Conservation (phyloP, 2,888 invertebrate genomes). For the Mimumesa dahlbomi region DNA sequence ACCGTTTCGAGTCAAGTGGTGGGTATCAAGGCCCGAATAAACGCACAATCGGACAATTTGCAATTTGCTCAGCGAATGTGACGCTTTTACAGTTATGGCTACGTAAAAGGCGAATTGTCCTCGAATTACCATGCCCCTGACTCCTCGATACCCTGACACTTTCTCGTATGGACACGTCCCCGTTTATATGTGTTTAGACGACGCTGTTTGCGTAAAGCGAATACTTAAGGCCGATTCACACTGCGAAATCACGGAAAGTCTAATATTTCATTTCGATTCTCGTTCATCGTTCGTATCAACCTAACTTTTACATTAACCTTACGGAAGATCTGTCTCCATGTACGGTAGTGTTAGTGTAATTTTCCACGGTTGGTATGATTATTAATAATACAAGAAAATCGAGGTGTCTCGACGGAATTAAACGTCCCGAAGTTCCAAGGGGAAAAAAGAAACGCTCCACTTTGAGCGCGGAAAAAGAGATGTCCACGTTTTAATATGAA, state of each 20-base stretch:
- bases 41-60: slow-evolving; percentile 61
- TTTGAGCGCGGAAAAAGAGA: neutral
- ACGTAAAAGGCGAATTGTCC: slow-evolving; percentile 68
- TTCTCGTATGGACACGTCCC: slow-evolving; percentile 17
- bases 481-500: neutral
- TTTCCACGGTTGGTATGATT: too few relatives aligned
- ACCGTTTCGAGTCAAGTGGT: slow-evolving; percentile 2
- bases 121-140: slow-evolving; percentile 50
- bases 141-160: slow-evolving; percentile 17
- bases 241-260: too few relatives aligned
- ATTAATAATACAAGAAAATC: too few relatives aligned
- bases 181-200: neutral
- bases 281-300: too few relatives aligned
- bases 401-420: neutral
- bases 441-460: neutral
- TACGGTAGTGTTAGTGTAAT: too few relatives aligned
- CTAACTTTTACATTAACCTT: too few relatives aligned
- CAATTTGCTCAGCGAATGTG: slow-evolving; percentile 58
- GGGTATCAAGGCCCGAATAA: slow-evolving; percentile 33
- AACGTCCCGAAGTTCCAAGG: neutral
- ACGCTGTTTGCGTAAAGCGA: neutral
- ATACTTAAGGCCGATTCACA: neutral
- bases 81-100: slow-evolving; percentile 66
- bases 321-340: too few relatives aligned
- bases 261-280: too few relatives aligned